Percentiles rank a stretch among this genome's conserved stretches.
Evolutionary conservation across 2,797 vertebrate species (phyloP).

Genomic region (Phoeniculus purpureus): DNA sequence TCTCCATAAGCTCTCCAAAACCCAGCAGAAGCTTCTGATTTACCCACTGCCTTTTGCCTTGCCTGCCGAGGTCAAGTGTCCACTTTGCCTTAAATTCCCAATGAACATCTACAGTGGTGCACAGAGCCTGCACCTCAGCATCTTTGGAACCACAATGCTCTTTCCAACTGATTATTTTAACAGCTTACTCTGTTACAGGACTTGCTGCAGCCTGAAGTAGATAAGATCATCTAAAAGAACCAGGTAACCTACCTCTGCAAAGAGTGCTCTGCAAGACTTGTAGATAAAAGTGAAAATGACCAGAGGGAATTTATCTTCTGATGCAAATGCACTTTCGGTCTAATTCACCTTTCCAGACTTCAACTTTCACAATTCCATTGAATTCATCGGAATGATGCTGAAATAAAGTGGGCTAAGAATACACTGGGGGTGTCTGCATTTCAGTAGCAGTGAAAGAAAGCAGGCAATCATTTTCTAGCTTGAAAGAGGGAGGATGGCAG

Average conservation of each 20-base stretch:
- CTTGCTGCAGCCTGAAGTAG: not conserved
- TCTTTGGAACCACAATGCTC: not conserved
- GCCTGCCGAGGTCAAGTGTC: not conserved
- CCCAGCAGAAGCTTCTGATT: not conserved
- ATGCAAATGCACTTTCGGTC: not conserved
- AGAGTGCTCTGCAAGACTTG: not conserved
- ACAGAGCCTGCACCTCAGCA: not conserved
- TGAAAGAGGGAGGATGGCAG: not conserved
- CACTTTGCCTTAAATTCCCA: not conserved
- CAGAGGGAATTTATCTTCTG: not conserved
- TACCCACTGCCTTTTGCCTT: not conserved
- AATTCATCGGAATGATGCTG: not conserved
- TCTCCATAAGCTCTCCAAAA: not conserved
- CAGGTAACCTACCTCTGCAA: not conserved
- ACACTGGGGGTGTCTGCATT: not conserved
- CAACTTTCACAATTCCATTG: not conserved
- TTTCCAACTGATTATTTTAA: not conserved
- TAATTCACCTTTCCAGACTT: not conserved
- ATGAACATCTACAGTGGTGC: not conserved
- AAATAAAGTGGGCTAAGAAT: not conserved
- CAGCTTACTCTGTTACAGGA: not conserved
- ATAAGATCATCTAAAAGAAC: not conserved
- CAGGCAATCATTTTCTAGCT: not conserved
- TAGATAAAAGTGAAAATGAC: not conserved
- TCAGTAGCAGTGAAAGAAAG: not conserved